Conservation (phyloP, 2,113 vertebrate genomes). For the Alethe diademata region DNA sequence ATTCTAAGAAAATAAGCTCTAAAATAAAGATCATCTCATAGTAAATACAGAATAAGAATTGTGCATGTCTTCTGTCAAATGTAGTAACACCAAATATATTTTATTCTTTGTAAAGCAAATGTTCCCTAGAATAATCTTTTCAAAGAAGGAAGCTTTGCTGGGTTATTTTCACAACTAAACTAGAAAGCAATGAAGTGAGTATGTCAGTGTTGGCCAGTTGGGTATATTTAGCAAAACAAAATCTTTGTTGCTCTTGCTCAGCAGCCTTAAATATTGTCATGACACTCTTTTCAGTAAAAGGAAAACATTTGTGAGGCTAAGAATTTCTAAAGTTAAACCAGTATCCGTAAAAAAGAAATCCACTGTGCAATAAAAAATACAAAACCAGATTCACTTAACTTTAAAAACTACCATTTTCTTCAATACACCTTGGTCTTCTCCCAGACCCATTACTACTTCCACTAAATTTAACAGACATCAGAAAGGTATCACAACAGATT, state of each 20-base stretch:
- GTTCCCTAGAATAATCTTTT: conserved; percentile 12
- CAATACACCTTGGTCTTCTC: not conserved
- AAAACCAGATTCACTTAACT: not conserved
- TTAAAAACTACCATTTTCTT: not conserved
- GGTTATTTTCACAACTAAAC: conserved; percentile 16
- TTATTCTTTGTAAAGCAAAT: conserved; percentile 10
- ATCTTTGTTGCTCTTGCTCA: not conserved
- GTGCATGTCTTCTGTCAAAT: not conserved
- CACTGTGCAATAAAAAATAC: not conserved
- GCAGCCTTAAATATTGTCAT: not conserved
- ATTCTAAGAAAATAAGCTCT: conserved; percentile 1
- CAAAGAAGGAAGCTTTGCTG: not conserved
- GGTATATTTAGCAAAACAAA: conserved; percentile 5
- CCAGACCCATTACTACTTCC: not conserved
- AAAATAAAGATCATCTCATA: not conserved
- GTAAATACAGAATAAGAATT: conserved; percentile 21
- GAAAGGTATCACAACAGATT: not conserved
- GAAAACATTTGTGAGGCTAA: not conserved
- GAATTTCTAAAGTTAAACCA: not conserved
- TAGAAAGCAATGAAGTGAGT: conserved; percentile 4
- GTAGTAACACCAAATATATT: not conserved
- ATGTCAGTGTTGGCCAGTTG: not conserved
- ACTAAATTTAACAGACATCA: not conserved
- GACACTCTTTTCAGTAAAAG: not conserved
- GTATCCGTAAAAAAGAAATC: not conserved